phyloP scores from a whole-genome alignment of 2,797 vertebrate species.

The Gymnocypris eckloni region DNA sequence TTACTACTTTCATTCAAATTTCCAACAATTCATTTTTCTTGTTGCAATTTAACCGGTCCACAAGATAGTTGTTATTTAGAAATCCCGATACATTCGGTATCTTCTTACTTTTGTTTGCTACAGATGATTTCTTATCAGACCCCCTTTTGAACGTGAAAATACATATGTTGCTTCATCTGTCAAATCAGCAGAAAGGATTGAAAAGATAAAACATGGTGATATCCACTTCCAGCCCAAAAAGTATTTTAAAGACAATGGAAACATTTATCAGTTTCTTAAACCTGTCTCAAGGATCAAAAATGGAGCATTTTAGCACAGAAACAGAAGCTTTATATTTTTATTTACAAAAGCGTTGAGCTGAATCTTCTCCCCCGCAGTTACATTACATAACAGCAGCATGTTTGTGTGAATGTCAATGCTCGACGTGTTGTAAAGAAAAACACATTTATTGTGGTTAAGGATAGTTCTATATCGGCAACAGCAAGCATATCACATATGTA shows the following conservation, averaged over 20 bases:
- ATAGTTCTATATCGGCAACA: not conserved
- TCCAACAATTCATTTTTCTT: not conserved
- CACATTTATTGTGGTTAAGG: not conserved
- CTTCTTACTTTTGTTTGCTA: not conserved
- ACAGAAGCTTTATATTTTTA: not conserved
- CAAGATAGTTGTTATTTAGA: not conserved
- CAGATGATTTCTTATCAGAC: not conserved
- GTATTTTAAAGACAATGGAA: not conserved
- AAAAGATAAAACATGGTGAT: not conserved
- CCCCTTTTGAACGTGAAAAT: not conserved
- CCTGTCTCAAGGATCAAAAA: not conserved
- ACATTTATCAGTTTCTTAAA: not conserved
- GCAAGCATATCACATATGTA: not conserved
- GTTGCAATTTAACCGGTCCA: conserved; percentile 3
- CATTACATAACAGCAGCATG: conserved; percentile 10
- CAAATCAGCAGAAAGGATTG: conserved; percentile 1
- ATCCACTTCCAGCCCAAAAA: not conserved
- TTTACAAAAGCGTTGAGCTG: not conserved
- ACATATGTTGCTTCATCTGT: not conserved
- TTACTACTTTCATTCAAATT: conserved; percentile 40
- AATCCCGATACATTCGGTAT: not conserved
- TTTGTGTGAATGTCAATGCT: not conserved
- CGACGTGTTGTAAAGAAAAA: not conserved
- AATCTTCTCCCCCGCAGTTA: not conserved
- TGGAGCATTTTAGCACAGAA: not conserved